Evolutionary conservation across 2,113 vertebrate species (phyloP).

Genomic region (Sander vitreus): DNA sequence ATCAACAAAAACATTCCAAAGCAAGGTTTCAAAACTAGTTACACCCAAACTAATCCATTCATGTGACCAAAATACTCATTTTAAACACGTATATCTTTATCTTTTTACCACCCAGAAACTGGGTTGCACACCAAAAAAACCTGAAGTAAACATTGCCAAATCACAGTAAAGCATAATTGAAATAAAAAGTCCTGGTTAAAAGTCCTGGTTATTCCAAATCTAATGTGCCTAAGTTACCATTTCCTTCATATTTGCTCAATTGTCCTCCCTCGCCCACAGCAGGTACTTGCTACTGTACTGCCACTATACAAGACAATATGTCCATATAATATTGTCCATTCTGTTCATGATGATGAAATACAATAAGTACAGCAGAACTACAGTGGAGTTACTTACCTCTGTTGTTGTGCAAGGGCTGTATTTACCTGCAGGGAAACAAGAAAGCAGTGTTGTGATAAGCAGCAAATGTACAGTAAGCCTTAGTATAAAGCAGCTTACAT

Average conservation of each 20-base stretch:
- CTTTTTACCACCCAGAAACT: neutral
- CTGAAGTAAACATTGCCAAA: neutral
- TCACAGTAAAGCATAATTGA: neutral
- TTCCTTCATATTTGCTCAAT: neutral
- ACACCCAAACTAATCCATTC: neutral
- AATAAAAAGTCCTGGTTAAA: neutral
- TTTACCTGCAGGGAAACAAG: conserved; percentile 86
- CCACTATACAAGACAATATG: neutral
- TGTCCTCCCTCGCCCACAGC: neutral
- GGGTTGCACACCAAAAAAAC: neutral
- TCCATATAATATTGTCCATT: neutral
- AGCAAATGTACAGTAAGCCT: conserved; percentile 1
- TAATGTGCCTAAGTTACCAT: neutral
- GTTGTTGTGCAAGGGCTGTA: conserved; percentile 86
- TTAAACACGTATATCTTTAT: neutral
- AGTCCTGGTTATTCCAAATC: neutral
- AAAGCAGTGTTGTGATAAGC: conserved; percentile 21
- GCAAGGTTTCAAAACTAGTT: conserved; percentile 5
- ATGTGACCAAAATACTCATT: neutral
- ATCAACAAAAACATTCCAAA: conserved; percentile 13
- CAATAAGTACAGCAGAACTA: neutral
- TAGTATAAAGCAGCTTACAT: conserved; percentile 15
- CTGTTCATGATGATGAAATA: conserved; percentile 13
- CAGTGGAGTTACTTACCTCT: conserved; percentile 87
- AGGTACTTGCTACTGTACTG: neutral